Percentiles rank a stretch among this genome's conserved stretches.
Conservation (phyloP, 2,113 vertebrate species). For the Rhipidura dahli region DNA sequence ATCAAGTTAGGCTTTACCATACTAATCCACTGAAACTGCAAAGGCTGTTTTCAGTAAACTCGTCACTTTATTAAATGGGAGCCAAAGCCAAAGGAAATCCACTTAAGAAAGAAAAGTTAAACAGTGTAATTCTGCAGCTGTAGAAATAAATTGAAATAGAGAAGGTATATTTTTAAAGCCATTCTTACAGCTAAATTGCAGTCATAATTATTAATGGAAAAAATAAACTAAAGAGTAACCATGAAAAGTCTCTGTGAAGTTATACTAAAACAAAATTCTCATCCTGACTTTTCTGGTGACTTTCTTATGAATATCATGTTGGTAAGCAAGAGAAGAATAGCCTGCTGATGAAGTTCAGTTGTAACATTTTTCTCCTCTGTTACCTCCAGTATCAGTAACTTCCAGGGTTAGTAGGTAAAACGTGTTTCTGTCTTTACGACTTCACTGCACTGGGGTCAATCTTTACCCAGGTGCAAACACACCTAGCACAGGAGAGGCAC, state of each 20-base stretch:
- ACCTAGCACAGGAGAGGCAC: neutral
- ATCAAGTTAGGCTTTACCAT: conserved; percentile 71
- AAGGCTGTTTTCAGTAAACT: conserved; percentile 54
- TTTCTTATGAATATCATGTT: neutral
- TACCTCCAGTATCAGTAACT: neutral
- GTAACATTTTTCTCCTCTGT: neutral
- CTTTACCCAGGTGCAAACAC: neutral
- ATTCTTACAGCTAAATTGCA: neutral
- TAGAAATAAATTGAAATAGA: conserved; percentile 43
- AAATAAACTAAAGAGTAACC: neutral
- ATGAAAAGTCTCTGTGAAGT: neutral
- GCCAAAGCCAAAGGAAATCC: conserved; percentile 48
- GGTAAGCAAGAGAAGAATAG: neutral
- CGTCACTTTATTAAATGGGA: conserved; percentile 59
- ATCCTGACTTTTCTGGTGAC: neutral
- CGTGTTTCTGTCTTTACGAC: neutral
- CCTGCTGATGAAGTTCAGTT: neutral
- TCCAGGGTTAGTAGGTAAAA: neutral
- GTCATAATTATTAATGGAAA: neutral
- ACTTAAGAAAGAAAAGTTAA: conserved; percentile 40
- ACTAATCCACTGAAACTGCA: conserved; percentile 66
- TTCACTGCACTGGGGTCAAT: neutral
- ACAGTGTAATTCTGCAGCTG: conserved; percentile 52
- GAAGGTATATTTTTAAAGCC: conserved; percentile 23
- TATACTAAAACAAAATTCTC: neutral